These are phyloP conservation scores for Plemyria rubiginata DNA, from an alignment of 2,888 invertebrate species.

Conservation along the genomic window DNA sequence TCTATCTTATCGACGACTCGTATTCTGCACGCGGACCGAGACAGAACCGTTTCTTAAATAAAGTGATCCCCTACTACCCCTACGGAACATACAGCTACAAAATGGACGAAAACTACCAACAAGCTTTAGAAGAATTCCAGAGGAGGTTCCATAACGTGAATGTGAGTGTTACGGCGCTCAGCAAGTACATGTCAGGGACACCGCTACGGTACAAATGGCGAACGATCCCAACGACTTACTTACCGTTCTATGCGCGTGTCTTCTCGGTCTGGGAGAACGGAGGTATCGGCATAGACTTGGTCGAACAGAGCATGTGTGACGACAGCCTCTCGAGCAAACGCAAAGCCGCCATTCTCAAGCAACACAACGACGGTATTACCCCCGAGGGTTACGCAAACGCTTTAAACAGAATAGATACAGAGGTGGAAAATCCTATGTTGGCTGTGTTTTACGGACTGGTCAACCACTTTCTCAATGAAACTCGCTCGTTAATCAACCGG, in stretches of 20 bases:
- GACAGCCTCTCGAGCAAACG: constrained; percentile 52
- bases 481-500: constrained; percentile 56
- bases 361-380: constrained; percentile 70
- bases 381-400: constrained; percentile 58
- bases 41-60: constrained; percentile 55
- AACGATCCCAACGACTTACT: constrained; percentile 66
- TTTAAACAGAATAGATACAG: constrained; percentile 57
- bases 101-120: constrained; percentile 51
- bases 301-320: constrained; percentile 55
- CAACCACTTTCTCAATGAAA: constrained; percentile 60
- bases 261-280: constrained; percentile 83
- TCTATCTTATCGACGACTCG: constrained; percentile 70
- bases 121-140: constrained; percentile 59
- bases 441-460: constrained; percentile 55
- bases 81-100: constrained; percentile 40
- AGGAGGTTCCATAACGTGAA: constrained; percentile 71
- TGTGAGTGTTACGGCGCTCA: constrained; percentile 63
- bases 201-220: constrained; percentile 80
- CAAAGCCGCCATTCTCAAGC: constrained; percentile 61
- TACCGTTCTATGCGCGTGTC: constrained; percentile 80
- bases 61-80: constrained; percentile 47
- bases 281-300: constrained; percentile 76
- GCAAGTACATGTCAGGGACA: constrained; percentile 77
- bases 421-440: constrained; percentile 61
- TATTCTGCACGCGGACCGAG: constrained; percentile 45